Evolutionary conservation across 2,113 vertebrate species (phyloP).

Genomic region (Oxyruncus cristatus): DNA sequence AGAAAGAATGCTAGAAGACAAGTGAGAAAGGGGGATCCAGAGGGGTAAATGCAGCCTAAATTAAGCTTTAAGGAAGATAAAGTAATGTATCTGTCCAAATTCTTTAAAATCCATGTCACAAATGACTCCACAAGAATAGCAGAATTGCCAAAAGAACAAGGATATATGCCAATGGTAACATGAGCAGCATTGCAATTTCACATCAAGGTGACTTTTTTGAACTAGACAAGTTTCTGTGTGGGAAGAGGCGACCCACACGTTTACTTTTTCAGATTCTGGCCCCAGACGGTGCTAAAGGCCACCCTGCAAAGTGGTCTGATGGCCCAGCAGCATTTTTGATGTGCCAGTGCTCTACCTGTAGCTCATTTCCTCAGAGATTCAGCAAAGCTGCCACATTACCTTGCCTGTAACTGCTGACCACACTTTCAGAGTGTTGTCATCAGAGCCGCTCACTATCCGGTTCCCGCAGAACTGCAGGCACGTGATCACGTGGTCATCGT

Average conservation of each 20-base stretch:
- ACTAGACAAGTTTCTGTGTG: background rate
- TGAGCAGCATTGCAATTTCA: background rate
- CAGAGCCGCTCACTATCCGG: slow-evolving; percentile 96
- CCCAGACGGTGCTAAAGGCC: background rate
- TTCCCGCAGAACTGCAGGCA: slow-evolving; percentile 98
- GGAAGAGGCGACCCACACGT: background rate
- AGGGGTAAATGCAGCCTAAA: background rate
- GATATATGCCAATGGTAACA: background rate
- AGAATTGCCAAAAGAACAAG: slow-evolving; percentile 34
- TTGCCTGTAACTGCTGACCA: slow-evolving; percentile 99
- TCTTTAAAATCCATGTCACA: slow-evolving; percentile 40
- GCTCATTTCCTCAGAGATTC: background rate
- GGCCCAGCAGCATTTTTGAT: background rate
- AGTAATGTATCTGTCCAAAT: background rate
- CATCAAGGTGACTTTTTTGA: slow-evolving; percentile 26
- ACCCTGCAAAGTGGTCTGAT: rapidly evolving
- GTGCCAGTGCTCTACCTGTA: background rate
- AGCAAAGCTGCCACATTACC: slow-evolving; percentile 67
- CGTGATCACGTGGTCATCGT: slow-evolving; percentile 98
- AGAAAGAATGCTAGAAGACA: background rate
- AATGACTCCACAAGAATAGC: background rate
- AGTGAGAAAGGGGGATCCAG: background rate
- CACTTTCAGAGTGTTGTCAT: slow-evolving; percentile 98
- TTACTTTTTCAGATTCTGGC: rapidly evolving
- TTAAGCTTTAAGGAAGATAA: slow-evolving; percentile 22